A percentile compares a stretch with the other conserved stretches of the same genome.
phyloP scores from a whole-genome alignment of 2,113 vertebrate genomes.

The Alces alces region DNA sequence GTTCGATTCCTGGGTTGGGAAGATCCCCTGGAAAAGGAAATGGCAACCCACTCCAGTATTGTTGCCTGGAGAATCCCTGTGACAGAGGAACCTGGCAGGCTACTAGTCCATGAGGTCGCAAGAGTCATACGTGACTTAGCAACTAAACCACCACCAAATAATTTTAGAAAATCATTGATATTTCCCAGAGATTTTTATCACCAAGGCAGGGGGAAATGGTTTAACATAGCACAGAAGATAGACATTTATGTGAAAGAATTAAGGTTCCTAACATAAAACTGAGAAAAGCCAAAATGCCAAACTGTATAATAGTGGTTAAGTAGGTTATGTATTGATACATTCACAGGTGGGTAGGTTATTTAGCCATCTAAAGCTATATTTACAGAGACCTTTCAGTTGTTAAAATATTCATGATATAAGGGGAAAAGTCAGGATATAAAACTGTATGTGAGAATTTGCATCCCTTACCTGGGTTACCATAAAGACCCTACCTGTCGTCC shows the following conservation, averaged over 20 bases:
- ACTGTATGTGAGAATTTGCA: neutral
- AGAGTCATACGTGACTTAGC: neutral
- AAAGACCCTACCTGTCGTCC: neutral
- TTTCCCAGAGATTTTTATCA: neutral
- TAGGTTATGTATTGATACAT: neutral
- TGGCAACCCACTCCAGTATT: neutral
- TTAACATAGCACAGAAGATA: neutral
- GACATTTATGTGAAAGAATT: neutral
- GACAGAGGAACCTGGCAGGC: neutral
- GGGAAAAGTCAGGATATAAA: neutral
- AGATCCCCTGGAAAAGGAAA: neutral
- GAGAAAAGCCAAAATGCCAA: neutral
- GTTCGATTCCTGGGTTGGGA: neutral
- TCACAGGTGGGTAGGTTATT: neutral
- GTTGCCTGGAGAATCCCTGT: neutral
- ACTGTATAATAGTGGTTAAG: neutral
- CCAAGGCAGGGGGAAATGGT: neutral
- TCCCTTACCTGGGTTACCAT: neutral
- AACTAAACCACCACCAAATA: neutral
- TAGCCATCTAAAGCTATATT: neutral
- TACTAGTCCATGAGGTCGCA: neutral
- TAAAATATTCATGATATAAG: neutral
- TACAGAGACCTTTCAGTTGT: neutral
- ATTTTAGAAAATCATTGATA: neutral
- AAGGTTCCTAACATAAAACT: neutral